Conservation (phyloP, 1,140 invertebrate species). For the Calycopis cecrops region DNA sequence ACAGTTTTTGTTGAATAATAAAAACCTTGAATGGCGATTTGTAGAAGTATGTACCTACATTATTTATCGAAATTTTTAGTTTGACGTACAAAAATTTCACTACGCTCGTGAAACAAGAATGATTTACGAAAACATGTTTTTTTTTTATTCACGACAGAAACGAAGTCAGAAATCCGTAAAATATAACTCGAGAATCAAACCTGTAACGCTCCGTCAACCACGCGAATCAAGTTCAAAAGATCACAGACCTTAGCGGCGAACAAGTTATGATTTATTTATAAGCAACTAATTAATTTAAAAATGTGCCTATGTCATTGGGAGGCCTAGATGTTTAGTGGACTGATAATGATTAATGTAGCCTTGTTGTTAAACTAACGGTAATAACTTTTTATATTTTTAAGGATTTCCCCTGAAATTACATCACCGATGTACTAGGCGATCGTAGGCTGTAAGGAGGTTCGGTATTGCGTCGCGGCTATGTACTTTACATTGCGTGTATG, state of each 20-base stretch:
- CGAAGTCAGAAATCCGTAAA: conserved; percentile 13
- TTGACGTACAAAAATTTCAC: too few species aligned
- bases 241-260: conserved; percentile 11
- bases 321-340: too few species aligned
- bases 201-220: conserved; percentile 22
- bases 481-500: conserved; percentile 6
- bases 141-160: background rate
- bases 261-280: too few species aligned
- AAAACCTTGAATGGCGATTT: too few species aligned
- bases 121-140: conserved; percentile 12
- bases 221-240: conserved; percentile 24
- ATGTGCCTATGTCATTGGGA: too few species aligned
- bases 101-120: conserved; percentile 3
- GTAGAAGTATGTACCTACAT: too few species aligned
- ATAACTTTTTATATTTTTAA: too few species aligned
- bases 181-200: conserved; percentile 32
- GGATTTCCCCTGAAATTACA: background rate
- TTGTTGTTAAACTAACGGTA: too few species aligned
- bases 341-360: too few species aligned
- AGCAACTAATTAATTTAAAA: too few species aligned
- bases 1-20: too few species aligned
- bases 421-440: background rate
- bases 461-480: background rate
- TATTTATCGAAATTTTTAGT: background rate
- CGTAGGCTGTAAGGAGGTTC: background rate